phyloP scores from a whole-genome alignment of 2,113 vertebrate genomes.

The Megaceryle torquata region DNA sequence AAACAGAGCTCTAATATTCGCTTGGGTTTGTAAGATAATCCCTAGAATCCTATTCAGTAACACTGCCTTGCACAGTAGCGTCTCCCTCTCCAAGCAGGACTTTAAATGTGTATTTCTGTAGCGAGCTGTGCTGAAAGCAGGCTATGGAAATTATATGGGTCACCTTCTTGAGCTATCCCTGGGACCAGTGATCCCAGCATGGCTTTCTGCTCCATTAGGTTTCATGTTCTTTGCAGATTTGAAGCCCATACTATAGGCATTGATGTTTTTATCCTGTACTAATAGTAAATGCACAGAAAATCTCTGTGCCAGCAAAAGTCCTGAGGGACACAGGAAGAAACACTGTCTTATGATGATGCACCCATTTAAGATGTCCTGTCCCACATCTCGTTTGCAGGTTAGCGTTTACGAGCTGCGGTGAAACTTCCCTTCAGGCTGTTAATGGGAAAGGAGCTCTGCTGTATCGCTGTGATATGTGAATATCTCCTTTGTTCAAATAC shows the following conservation, averaged over 20 bases:
- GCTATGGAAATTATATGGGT: not conserved
- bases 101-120: not conserved
- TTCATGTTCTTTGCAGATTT: not conserved
- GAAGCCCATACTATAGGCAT: not conserved
- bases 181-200: not conserved
- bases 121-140: not conserved
- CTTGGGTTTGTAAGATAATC: not conserved
- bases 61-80: rapidly evolving
- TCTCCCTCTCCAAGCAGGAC: not conserved
- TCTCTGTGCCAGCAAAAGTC: not conserved
- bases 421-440: not conserved
- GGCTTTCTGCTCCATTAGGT: not conserved
- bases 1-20: not conserved
- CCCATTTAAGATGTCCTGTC: not conserved
- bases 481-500: not conserved
- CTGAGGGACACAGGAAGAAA: not conserved
- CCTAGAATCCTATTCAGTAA: not conserved
- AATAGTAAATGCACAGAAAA: not conserved
- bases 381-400: not conserved
- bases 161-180: not conserved
- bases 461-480: not conserved
- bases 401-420: not conserved
- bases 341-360: not conserved
- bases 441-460: not conserved
- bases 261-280: not conserved